phyloP scores from a whole-genome alignment of 2,797 vertebrate genomes.

The Tokudaia muenninki region DNA sequence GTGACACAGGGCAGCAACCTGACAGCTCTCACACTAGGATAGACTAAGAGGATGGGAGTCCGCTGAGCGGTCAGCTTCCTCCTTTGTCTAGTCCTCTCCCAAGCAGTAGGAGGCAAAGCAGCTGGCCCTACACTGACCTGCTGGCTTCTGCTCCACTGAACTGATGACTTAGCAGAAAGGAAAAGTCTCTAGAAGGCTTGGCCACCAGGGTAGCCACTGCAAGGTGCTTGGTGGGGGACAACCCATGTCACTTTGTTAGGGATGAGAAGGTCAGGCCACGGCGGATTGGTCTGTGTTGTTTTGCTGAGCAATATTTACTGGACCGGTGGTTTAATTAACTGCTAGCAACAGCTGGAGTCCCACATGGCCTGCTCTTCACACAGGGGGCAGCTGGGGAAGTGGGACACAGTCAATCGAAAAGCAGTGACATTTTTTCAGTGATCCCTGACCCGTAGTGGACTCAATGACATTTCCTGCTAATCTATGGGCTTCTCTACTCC shows the following conservation, averaged over 20 bases:
- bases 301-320: slow-evolving; percentile 58
- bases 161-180: background rate
- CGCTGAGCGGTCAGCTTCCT: too few species aligned
- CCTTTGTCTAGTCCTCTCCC: background rate
- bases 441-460: slow-evolving; percentile 69
- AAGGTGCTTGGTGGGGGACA: slow-evolving; percentile 21
- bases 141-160: background rate
- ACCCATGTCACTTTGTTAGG: background rate
- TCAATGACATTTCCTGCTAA: slow-evolving; percentile 83
- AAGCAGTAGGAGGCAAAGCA: background rate
- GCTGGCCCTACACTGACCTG: background rate
- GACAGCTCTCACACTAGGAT: background rate
- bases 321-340: slow-evolving; percentile 67
- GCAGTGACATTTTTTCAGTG: slow-evolving; percentile 72
- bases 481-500: slow-evolving; percentile 73
- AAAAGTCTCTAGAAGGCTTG: background rate
- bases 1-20: background rate
- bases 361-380: slow-evolving; percentile 40
- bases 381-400: slow-evolving; percentile 71
- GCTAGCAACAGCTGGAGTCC: slow-evolving; percentile 77
- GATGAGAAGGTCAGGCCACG: background rate
- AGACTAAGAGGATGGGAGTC: background rate
- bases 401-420: slow-evolving; percentile 48
- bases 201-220: background rate
- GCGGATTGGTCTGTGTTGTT: slow-evolving; percentile 47